phyloP scores from a whole-genome alignment of 2,113 vertebrate species.

The Coregonus clupeaformis region DNA sequence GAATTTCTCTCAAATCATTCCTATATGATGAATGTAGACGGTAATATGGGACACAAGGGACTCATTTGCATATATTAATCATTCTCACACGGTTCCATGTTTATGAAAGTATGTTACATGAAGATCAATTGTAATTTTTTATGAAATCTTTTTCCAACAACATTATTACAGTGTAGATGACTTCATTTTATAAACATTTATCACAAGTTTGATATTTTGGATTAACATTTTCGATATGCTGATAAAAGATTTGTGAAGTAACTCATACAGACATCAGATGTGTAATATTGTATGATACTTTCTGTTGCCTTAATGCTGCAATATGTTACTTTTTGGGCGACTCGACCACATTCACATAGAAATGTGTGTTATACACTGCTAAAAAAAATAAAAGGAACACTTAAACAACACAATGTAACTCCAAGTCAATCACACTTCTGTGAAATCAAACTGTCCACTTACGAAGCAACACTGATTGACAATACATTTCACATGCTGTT shows the following conservation, averaged over 20 bases:
- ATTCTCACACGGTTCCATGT: neutral
- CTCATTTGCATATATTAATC: neutral
- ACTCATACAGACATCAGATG: slow-evolving; percentile 12
- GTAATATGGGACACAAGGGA: neutral
- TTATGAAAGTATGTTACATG: neutral
- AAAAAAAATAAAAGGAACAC: too few relatives aligned
- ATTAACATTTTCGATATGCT: slow-evolving; percentile 21
- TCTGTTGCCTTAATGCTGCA: slow-evolving; percentile 1
- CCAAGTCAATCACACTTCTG: too few relatives aligned
- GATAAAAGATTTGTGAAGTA: slow-evolving; percentile 3
- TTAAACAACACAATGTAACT: too few relatives aligned
- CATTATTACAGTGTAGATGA: neutral
- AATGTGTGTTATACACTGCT: too few relatives aligned
- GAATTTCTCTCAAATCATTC: neutral
- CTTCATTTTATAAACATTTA: neutral
- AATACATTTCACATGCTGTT: too few relatives aligned
- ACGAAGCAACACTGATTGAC: too few relatives aligned
- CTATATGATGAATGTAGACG: neutral
- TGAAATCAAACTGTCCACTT: too few relatives aligned
- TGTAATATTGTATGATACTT: neutral
- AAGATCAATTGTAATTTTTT: neutral
- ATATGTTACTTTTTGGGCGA: too few relatives aligned
- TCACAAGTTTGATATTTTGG: slow-evolving; percentile 11
- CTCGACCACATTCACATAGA: too few relatives aligned
- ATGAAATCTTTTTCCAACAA: neutral